Percentiles rank a stretch among this genome's conserved stretches.
Conservation (phyloP, 2,888 invertebrate species). For the Pardosa pseudoannulata region DNA sequence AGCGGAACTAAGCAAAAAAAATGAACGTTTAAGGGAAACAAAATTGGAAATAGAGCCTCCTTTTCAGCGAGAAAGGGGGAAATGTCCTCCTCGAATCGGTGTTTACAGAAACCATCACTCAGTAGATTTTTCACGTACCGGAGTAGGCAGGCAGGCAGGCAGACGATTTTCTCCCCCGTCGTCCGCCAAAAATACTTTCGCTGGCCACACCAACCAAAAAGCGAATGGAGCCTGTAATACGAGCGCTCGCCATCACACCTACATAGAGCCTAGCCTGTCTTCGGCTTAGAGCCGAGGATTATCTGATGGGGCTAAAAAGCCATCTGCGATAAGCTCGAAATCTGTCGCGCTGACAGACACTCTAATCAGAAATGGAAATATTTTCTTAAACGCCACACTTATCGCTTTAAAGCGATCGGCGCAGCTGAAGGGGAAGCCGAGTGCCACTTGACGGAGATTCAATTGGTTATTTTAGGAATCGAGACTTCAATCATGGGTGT, state of each 20-base stretch:
- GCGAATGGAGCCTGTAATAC: background rate
- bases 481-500: no score
- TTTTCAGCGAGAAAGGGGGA: background rate
- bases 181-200: background rate
- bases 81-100: background rate
- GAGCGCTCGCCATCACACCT: background rate
- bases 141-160: background rate
- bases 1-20: no score
- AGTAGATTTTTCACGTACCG: background rate
- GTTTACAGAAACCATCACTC: background rate
- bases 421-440: background rate
- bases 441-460: no score
- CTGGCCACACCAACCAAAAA: background rate
- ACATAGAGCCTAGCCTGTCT: background rate
- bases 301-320: slow-evolving; percentile 27
- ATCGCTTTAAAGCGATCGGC: background rate
- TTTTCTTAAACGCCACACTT: slow-evolving; percentile 27
- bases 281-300: background rate
- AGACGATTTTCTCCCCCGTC: no score
- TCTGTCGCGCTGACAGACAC: slow-evolving; percentile 29
- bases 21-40: no score
- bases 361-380: slow-evolving; percentile 44
- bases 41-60: no score
- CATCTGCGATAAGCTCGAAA: slow-evolving; percentile 17
- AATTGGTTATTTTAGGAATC: no score